A percentile compares a stretch with the other conserved stretches of the same genome.
Conservation (phyloP, 2,113 vertebrate species). For the Hippocampus barbouri region DNA sequence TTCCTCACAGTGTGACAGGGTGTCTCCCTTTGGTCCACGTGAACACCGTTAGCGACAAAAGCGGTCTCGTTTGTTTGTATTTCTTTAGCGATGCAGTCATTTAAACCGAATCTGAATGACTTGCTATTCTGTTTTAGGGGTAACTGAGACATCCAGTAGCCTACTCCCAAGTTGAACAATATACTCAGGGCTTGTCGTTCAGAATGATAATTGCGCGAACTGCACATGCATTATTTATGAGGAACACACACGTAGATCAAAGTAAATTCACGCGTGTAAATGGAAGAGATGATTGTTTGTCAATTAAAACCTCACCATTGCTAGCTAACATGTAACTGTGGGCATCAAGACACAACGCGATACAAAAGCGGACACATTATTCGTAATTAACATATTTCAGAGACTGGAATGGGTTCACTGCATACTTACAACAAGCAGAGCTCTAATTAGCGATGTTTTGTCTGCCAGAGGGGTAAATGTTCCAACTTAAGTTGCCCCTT, state of each 20-base stretch:
- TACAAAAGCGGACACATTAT: neutral
- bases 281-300: conserved; percentile 21
- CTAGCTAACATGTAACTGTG: conserved; percentile 45
- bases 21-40: conserved; percentile 67
- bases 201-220: neutral
- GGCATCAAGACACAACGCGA: conserved; percentile 29
- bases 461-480: conserved; percentile 42
- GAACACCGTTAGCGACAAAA: conserved; percentile 30
- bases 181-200: neutral
- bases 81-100: neutral
- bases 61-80: neutral
- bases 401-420: conserved; percentile 34
- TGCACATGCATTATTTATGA: neutral
- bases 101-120: neutral
- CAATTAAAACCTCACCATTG: conserved; percentile 38
- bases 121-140: conserved; percentile 25
- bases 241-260: neutral
- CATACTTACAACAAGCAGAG: conserved; percentile 67
- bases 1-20: conserved; percentile 65
- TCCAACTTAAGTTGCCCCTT: conserved; percentile 47
- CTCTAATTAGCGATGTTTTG: conserved; percentile 54
- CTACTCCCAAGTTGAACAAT: conserved; percentile 24
- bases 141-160: neutral
- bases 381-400: conserved; percentile 27
- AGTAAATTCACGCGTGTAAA: neutral